Conservation (phyloP, 2,113 vertebrate species). For the Sturnus vulgaris region DNA sequence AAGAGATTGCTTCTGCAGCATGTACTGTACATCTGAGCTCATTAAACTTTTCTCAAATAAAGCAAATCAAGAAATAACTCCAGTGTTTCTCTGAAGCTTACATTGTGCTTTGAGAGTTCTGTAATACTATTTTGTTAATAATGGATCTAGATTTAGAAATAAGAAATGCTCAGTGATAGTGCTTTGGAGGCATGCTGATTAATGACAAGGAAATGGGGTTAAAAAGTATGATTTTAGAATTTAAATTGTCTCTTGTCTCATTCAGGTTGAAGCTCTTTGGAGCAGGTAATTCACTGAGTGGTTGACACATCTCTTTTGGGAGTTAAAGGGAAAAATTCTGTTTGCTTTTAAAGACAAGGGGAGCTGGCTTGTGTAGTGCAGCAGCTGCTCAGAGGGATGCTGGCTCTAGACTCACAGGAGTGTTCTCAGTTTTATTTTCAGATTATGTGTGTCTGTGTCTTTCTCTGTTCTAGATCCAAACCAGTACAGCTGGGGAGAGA, state of each 20-base stretch:
- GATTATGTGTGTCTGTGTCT: slow-evolving; percentile 41
- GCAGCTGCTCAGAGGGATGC: not conserved
- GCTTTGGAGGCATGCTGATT: not conserved
- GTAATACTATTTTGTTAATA: not conserved
- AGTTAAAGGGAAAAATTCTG: not conserved
- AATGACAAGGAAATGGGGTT: not conserved
- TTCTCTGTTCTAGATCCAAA: slow-evolving; percentile 85
- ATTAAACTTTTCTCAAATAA: not conserved
- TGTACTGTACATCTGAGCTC: not conserved
- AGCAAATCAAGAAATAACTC: not conserved
- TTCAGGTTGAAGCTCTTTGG: not conserved
- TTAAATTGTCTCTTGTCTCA: not conserved
- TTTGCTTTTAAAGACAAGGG: not conserved
- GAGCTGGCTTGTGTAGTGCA: not conserved
- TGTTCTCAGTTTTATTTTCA: slow-evolving; percentile 40
- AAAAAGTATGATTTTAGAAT: not conserved
- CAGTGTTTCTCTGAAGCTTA: not conserved
- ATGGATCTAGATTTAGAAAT: not conserved
- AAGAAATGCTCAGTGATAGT: not conserved
- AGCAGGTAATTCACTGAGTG: not conserved
- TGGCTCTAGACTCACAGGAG: not conserved
- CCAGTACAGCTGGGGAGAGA: slow-evolving; percentile 98
- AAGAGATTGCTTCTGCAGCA: not conserved
- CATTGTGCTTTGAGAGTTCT: not conserved
- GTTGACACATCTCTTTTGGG: not conserved